Base-by-base conservation (phyloP, 2,113 vertebrate genomes). In the Callipepla squamata region DNA sequence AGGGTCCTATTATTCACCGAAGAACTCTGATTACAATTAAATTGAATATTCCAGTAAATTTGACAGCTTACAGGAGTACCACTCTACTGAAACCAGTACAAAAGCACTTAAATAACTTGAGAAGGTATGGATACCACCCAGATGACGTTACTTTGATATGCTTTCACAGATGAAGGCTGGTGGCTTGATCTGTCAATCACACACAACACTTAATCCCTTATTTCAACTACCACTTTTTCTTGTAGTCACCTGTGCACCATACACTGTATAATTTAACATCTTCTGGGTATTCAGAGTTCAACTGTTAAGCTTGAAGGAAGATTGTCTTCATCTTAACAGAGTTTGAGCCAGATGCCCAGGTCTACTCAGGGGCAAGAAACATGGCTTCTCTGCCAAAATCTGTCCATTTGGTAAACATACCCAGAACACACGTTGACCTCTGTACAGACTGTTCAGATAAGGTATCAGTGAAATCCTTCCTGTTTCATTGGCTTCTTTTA, bases 31-130 rank as follows among this genome's bases (percentile, higher is more conserved):
- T 74, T 89, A 67, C 44, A 85, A 34, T 81, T 80, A 90, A 72
- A 89, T 48, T 73, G 66, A 91, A 85, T 82, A 83, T 85, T 80
- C 25, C 47, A 89, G 57, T 8, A 85, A 87, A 32, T 89, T 36
- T 92, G 85, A 87, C 50, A 67, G 32, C 6, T 89, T 67, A 82
- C 25, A 77, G 76, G 75, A 85, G 93, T 91, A 82, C n/a, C 14
- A 32, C 45, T 87, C 13, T 76, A 78, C 72, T 87, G 59, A 85
- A 96, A 89, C 19, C 11, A 5, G 2, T 55, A 44, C 6, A 66
- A 65, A 90, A 53, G 18, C 16, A 84, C 21, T 80, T 74, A 42
- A 63, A 74, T 65, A 1, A 38, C 36, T 87, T 66, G 32, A 82
- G 70, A 92, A 80, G 14, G n/a, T 74, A 48, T 36, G 19, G 22